A percentile compares a stretch with the other conserved stretches of the same genome.
These are phyloP conservation scores for Gymnoscopelus braueri DNA, from an alignment of 2,797 vertebrate genomes.

Conservation along the genomic window DNA sequence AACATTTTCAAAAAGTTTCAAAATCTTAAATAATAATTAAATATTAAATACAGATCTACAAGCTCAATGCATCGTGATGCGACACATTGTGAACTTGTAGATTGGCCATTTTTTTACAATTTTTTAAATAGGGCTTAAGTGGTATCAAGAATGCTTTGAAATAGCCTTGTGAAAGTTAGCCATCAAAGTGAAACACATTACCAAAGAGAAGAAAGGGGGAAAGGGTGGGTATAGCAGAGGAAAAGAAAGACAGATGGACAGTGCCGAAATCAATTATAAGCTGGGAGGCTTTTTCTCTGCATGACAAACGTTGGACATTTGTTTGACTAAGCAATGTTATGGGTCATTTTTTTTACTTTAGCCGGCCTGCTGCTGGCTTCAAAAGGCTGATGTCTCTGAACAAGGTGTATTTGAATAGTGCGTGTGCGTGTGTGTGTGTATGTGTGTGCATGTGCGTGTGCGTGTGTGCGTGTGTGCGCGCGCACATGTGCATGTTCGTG, in stretches of 20 bases:
- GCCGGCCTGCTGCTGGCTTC: constrained; percentile 6
- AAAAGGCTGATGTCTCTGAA: constrained; percentile 14
- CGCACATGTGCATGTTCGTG: too few species aligned
- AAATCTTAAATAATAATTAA: too few species aligned
- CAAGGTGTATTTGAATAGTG: not conserved
- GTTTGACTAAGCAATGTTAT: constrained; percentile 16
- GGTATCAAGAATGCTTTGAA: not conserved
- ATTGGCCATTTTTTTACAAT: too few species aligned
- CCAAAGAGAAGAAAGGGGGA: not conserved
- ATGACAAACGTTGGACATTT: constrained; percentile 12
- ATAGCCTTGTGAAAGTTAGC: not conserved
- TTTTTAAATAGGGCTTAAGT: too few species aligned
- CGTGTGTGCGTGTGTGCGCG: not conserved
- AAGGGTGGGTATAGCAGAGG: not conserved
- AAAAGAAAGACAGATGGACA: not conserved
- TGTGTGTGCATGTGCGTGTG: constrained; percentile 10
- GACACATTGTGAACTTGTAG: too few species aligned
- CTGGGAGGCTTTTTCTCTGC: not conserved
- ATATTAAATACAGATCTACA: too few species aligned
- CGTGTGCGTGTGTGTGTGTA: constrained; percentile 18
- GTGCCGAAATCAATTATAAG: not conserved
- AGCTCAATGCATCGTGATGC: too few species aligned
- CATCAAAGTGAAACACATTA: not conserved
- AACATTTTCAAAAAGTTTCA: too few species aligned
- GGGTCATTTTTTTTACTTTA: not conserved